A percentile compares a stretch with the other conserved stretches of the same genome.
phyloP scores from a whole-genome alignment of 2,797 vertebrate species.

The Gymnoscopelus microlampas region DNA sequence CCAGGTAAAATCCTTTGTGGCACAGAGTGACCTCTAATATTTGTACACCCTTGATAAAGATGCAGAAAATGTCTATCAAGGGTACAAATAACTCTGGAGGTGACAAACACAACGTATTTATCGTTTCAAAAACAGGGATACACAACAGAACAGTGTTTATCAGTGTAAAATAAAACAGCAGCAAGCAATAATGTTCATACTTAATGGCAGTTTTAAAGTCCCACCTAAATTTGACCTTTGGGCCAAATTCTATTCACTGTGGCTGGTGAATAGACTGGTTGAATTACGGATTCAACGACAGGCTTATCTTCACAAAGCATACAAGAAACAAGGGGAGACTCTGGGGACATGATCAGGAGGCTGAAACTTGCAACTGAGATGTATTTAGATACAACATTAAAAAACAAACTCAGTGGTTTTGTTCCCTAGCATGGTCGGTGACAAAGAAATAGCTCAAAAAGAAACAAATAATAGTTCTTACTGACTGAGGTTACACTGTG shows the following conservation, averaged over 20 bases:
- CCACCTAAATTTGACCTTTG: conserved; percentile 5
- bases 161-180: not conserved
- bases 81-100: too few species aligned
- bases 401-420: conserved; percentile 29
- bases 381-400: conserved; percentile 8
- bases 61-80: too few species aligned
- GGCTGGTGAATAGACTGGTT: not conserved
- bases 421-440: conserved; percentile 23
- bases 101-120: not conserved
- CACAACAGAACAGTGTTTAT: conserved; percentile 2
- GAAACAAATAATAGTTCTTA: not conserved
- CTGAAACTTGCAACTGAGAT: conserved; percentile 14
- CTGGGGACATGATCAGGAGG: conserved; percentile 20
- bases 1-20: not conserved
- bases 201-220: not conserved
- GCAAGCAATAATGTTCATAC: conserved; percentile 5
- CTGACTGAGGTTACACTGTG: conserved; percentile 16
- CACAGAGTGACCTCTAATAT: too few species aligned
- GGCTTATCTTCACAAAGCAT: conserved; percentile 13
- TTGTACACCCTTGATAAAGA: too few species aligned
- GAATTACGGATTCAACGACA: not conserved
- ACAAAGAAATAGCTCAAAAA: conserved; percentile 14
- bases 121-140: not conserved
- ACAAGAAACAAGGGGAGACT: conserved; percentile 5
- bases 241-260: conserved; percentile 8